Conservation (phyloP, 2,113 vertebrate genomes). For the Rhombomys opimus region DNA sequence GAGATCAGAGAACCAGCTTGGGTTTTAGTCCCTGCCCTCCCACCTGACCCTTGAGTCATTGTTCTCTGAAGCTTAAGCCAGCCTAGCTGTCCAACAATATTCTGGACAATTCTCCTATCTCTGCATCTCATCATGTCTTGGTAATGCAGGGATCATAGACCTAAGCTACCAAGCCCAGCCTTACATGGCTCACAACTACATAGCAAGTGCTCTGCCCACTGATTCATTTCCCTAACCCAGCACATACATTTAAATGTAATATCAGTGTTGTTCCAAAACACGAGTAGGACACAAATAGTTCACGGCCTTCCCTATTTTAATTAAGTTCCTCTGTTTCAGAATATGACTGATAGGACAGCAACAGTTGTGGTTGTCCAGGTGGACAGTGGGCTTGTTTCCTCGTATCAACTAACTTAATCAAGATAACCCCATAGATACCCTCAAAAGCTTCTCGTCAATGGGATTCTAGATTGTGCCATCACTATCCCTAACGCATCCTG, state of each 20-base stretch:
- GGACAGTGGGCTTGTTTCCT: no score
- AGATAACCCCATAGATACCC: neutral
- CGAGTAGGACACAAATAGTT: neutral
- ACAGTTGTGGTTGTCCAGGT: fast-evolving
- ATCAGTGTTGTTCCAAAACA: neutral
- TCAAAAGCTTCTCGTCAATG: neutral
- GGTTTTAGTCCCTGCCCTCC: neutral
- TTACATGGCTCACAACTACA: neutral
- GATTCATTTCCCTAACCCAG: neutral
- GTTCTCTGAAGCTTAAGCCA: neutral
- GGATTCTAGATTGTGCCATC: neutral
- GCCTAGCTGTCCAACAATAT: neutral
- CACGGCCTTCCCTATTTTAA: neutral
- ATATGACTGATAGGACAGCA: neutral
- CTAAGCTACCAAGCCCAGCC: neutral
- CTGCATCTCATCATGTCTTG: neutral
- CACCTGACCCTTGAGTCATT: neutral
- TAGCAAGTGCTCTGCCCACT: neutral
- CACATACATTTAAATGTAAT: neutral
- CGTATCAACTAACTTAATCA: neutral
- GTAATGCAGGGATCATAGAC: neutral
- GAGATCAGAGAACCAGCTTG: neutral
- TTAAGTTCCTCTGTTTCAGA: neutral
- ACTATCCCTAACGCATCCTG: neutral
- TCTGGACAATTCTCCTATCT: no score